Evolutionary conservation across 2,797 vertebrate genomes (phyloP), one percentile per base, ranked within the genome.

Genomic region (Trematomus bernacchii): DNA sequence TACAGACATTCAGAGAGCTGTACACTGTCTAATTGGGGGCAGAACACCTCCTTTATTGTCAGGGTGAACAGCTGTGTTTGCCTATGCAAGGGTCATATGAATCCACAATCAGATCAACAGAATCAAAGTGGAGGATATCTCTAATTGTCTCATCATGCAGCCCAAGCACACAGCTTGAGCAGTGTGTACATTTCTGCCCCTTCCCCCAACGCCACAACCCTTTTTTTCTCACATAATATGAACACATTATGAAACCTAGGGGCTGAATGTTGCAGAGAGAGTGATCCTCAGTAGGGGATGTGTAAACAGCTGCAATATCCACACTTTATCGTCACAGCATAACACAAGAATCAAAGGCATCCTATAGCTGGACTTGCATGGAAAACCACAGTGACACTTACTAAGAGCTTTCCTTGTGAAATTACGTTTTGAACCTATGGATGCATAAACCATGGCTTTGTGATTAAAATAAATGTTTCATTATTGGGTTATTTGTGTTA

Each of bases 221-320:
- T 66, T 66, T 51, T 59, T 42, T 27, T 66, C 73, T 71, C 70
- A 71, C 72, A 66, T 71, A 27, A 69, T 42, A 77, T 79, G 66
- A 82, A 77, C 46, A 27, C 61, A 51, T 91, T 85, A 87, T 78
- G 78, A 81, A 88, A 90, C 64, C 66, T 59, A 68, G 43, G 43
- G 79, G 47, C 78, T 72, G 81, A 73, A 69, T 87, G 87, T 88
- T 90, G 82, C 74, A 80, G 63, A 60, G 77, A 86, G 72, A 86
- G 79, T 71, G 81, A 65, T 83, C 73, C 79, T 89, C 71, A 69
- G 86, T 70, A 51, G 82, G 81, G 77, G 76, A 87, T 85, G 84
- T 91, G 91, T 91, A 92, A 94, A 94, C 92, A 93, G 91, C 90
- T 93, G 91, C 87, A 88, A 77, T 91, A 85, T 92, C 79, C 72